A percentile compares a stretch with the other conserved stretches of the same genome.
Evolutionary conservation across 1,140 invertebrate genomes (phyloP).

Genomic region (Thaumetopoea pityocampa): DNA sequence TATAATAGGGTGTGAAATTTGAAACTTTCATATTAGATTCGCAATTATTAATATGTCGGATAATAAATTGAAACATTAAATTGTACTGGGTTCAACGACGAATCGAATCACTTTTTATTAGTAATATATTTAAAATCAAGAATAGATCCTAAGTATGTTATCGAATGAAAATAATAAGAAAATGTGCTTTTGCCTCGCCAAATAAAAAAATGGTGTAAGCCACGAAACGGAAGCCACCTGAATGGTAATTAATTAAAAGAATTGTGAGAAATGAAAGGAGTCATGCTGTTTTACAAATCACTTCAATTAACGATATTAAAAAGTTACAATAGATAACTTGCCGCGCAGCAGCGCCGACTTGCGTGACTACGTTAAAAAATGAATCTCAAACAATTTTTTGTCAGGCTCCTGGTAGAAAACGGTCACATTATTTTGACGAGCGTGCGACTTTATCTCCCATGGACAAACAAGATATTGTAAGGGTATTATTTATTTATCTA

Average conservation of each 20-base stretch:
- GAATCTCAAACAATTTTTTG: conserved; percentile 32
- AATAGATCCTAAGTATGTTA: conserved; percentile 9
- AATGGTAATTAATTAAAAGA: conserved; percentile 74
- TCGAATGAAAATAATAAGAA: conserved; percentile 30
- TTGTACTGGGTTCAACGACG: too few relatives aligned
- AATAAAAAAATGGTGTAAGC: conserved; percentile 57
- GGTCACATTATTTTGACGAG: conserved; percentile 36
- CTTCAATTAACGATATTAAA: conserved; percentile 75
- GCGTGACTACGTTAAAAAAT: conserved; percentile 40
- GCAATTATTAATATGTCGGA: too few relatives aligned
- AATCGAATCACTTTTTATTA: too few relatives aligned
- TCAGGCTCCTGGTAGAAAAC: conserved; percentile 26
- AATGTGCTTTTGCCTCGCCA: conserved; percentile 32
- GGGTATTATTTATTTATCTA: conserved; percentile 13
- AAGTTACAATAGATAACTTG: conserved; percentile 63
- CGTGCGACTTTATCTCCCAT: conserved; percentile 53
- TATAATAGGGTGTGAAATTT: conserved; percentile 1
- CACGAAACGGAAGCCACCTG: conserved; percentile 65
- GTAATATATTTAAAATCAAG: too few relatives aligned
- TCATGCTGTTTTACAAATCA: conserved; percentile 76
- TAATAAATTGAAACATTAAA: too few relatives aligned
- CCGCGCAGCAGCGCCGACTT: conserved; percentile 31
- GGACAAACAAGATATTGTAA: conserved; percentile 16
- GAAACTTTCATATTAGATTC: too few relatives aligned
- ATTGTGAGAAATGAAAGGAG: conserved; percentile 74